phyloP scores from a whole-genome alignment of 1,140 invertebrate species.

The Drosophila pachea region DNA sequence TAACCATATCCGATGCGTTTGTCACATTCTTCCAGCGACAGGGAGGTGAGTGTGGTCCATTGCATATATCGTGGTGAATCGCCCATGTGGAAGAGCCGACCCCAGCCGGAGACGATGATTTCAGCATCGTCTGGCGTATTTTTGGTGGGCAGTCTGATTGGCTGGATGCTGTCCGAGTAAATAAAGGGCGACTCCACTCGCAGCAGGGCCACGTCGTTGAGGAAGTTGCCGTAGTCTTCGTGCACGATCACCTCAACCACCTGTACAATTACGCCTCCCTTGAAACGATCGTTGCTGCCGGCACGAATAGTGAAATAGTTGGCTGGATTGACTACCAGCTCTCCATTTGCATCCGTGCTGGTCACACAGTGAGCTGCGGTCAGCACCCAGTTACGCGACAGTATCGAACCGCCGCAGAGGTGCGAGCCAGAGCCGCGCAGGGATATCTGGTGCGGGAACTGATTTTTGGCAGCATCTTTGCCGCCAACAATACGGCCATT shows the following conservation, averaged over 20 bases:
- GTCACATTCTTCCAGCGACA: conserved; percentile 37
- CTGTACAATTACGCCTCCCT: conserved; percentile 44
- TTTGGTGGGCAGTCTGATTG: conserved; percentile 59
- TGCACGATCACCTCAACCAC: conserved; percentile 73
- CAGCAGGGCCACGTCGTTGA: conserved; percentile 80
- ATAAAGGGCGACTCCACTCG: conserved; percentile 68
- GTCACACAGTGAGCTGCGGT: conserved; percentile 82
- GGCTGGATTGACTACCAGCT: conserved; percentile 7
- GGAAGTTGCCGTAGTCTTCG: conserved; percentile 61
- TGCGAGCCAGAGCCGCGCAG: conserved; percentile 72
- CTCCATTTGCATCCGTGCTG: conserved; percentile 2
- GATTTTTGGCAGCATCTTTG: conserved; percentile 63
- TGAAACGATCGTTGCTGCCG: conserved; percentile 52
- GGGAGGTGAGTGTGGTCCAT: conserved; percentile 55
- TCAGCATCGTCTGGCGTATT: conserved; percentile 56
- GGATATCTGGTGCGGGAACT: conserved; percentile 80
- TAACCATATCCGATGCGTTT: conserved; percentile 29
- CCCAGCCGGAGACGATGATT: conserved; percentile 80
- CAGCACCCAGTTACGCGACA: conserved; percentile 80
- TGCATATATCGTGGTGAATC: conserved; percentile 56
- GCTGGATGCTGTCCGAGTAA: conserved; percentile 69
- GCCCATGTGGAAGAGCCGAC: conserved; percentile 65
- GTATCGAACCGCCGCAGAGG: conserved; percentile 82
- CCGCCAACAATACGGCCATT: conserved; percentile 79
- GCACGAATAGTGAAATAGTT: conserved; percentile 43